Base-by-base conservation (phyloP, 2,888 invertebrate genomes). In the Athetis lepigone region DNA sequence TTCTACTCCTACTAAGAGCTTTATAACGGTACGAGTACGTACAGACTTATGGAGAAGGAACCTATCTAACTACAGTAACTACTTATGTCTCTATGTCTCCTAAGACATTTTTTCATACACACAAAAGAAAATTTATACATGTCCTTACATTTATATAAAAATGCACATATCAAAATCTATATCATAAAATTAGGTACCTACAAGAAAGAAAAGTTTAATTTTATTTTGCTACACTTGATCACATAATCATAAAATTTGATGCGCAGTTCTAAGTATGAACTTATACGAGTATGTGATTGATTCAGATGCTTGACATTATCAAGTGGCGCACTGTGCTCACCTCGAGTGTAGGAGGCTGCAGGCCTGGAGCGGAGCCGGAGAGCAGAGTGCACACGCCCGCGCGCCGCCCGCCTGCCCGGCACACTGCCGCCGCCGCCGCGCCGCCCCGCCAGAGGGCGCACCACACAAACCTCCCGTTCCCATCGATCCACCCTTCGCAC, bases 401-500 rank as follows among this genome's bases (percentile, higher is more conserved):
- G 75, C 87, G 84, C 79, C 85, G 84, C 77, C 84, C 80, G 80
- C 68, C 77, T 78, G 82, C 80, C 84, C 82, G 84, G 87, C 89
- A 83, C 81, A 91, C 91, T 91, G 90, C 65, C 83, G 80, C 75
- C 72, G 57, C 77, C 72, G 37, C 46, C 69, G 49, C 16, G 18
- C 36, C 86, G 80, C 79, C 76, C 39, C 86, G 80, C 79, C 76
- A 88, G 90, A 84, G 88, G 89, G 85, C 88, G 85, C 84, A 78
- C 79, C 82, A 64, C 80, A 45, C 67, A 27, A 65, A 68, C 80
- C 83, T 76, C 85, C 84, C 86, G 75, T 82, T 70, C 77, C 84
- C 91, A 94, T 94, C 93, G 93, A 93, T 93, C 93, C 91, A 89
- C 89, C 89, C 90, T 86, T 79, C 81, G 67, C 69, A 72, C 75